Evolutionary conservation across 2,113 vertebrate species (phyloP), one percentile per base, ranked within the genome.

Genomic region (Pyrgilauda ruficollis): DNA sequence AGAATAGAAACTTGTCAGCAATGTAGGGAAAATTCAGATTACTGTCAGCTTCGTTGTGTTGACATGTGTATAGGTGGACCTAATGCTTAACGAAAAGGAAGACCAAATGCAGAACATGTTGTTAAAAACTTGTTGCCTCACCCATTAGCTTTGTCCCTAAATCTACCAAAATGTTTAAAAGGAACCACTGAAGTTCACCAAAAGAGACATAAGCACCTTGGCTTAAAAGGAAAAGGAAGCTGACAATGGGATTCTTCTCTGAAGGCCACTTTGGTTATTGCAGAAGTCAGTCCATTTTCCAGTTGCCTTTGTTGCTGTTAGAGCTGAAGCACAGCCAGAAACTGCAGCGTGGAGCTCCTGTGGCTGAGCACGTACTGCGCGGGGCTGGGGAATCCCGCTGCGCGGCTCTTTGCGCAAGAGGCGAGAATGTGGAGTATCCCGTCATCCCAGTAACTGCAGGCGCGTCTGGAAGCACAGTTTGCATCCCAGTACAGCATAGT

Each of bases 351-450:
- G 86, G 37, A 47, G 15, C 56, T 84, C 19, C 37, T 15, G 41
- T 20, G 56, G n/a, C 64, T 17, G 43, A 10, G 63, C 53, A n/a
- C 0, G 0, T 13, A 24, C 12, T 6, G 16, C 0, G 39, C 0
- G 27, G 23, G 66, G 30, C 7, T 28, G 75, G 85, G 79, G 68
- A 92, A 87, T 80, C 90, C 88, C 37, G 2, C 15, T 0, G 1
- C 6, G 68, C 46, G 7, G n/a, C 8, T 44, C 10, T 21, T 97
- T 97, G 90, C 5, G 3, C 79, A 95, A 93, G 93, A 92, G 63
- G 47, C 4, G 73, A 89, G 94, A 97, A 96, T 84, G 96, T 75
- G 83, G 95, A 94, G 37, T 33, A n/a, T 59, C 92, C 69, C 0
- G 59, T 90, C 64, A 50, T 23, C 76, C 1, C 0, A 67, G 55